Percentiles rank a stretch among this genome's conserved stretches.
These are phyloP conservation scores for Exephanes ischioxanthus DNA, from an alignment of 2,888 invertebrate species.

Conservation along the genomic window DNA sequence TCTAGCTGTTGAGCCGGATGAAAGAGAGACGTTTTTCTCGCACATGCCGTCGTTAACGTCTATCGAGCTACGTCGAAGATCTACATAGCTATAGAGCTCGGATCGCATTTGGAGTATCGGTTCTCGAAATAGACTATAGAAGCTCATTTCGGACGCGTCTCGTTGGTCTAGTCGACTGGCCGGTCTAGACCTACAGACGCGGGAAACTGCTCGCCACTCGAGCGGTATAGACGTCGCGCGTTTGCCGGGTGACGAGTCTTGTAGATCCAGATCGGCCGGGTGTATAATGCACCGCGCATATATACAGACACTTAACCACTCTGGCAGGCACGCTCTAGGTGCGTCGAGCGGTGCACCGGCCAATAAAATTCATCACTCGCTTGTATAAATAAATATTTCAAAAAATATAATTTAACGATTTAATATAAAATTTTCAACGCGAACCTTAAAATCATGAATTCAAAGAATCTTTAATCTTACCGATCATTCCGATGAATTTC, in stretches of 20 bases:
- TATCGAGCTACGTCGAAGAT: slow-evolving; percentile 42
- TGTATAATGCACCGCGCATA: background rate
- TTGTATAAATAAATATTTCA: background rate
- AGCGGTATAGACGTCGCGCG: slow-evolving; percentile 15
- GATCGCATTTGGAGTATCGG: slow-evolving; percentile 63
- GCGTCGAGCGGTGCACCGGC: background rate
- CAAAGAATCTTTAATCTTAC: too few species aligned
- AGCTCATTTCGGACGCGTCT: slow-evolving; percentile 81
- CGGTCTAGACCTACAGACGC: slow-evolving; percentile 81
- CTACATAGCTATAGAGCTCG: slow-evolving; percentile 8
- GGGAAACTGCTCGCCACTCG: slow-evolving; percentile 72
- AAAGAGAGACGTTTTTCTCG: slow-evolving; percentile 13
- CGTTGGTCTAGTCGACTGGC: slow-evolving; percentile 80
- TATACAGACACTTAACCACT: slow-evolving; percentile 3
- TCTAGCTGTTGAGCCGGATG: background rate
- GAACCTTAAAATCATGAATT: too few species aligned
- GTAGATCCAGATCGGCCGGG: slow-evolving; percentile 18
- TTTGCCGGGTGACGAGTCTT: slow-evolving; percentile 30
- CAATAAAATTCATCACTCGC: background rate
- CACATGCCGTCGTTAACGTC: slow-evolving; percentile 7
- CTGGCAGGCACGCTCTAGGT: slow-evolving; percentile 10
- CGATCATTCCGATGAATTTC: too few species aligned
- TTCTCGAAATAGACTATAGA: slow-evolving; percentile 81
- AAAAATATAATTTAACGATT: too few species aligned
- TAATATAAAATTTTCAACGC: too few species aligned